Evolutionary conservation across 2,797 vertebrate species (phyloP).

Genomic region (Anniella stebbinsi): DNA sequence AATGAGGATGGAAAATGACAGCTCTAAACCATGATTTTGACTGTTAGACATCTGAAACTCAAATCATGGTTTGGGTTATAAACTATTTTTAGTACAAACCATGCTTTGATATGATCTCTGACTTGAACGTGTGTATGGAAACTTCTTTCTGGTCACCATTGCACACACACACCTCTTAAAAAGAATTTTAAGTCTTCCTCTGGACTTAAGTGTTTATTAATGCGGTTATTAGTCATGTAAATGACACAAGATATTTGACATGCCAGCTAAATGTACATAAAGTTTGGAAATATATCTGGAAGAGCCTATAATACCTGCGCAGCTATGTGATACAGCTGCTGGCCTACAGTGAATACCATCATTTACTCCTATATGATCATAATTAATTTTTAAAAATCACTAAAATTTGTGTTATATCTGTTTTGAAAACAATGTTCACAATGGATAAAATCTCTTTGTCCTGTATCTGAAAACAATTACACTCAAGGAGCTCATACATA

Average conservation of each 20-base stretch:
- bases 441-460: background rate
- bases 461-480: background rate
- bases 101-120: background rate
- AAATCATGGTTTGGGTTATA: background rate
- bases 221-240: too few relatives aligned
- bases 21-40: background rate
- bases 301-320: too few relatives aligned
- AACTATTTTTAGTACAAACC: background rate
- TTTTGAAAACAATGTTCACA: slow-evolving; percentile 26
- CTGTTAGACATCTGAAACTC: background rate
- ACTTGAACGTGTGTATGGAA: background rate
- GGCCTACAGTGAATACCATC: background rate
- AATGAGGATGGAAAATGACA: background rate
- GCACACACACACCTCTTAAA: background rate
- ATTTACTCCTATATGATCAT: background rate
- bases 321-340: too few relatives aligned
- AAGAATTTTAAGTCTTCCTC: background rate
- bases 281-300: background rate
- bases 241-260: background rate
- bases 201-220: background rate
- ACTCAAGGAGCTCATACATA: background rate
- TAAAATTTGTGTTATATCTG: slow-evolving; percentile 31
- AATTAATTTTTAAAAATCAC: slow-evolving; percentile 15
- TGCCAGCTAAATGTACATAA: background rate
- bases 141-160: background rate